Evolutionary conservation across 2,797 vertebrate genomes (phyloP).

Genomic region (Platalea minor): DNA sequence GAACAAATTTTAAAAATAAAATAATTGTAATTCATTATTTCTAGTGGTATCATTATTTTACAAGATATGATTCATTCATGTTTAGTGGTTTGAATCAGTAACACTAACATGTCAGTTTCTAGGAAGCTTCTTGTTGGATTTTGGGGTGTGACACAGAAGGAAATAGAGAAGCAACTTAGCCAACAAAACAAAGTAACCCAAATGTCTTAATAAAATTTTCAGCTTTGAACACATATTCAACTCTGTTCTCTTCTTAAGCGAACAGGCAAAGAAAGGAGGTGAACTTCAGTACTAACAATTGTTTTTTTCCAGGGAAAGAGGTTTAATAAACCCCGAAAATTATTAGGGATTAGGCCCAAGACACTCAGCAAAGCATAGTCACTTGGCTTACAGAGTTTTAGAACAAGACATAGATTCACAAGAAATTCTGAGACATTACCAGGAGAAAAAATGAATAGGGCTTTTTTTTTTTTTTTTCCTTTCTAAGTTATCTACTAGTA

Average conservation of each 20-base stretch:
- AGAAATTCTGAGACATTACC: neutral
- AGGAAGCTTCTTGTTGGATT: neutral
- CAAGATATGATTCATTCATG: neutral
- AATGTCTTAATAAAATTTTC: neutral
- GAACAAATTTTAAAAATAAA: neutral
- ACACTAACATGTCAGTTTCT: neutral
- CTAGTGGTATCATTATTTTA: neutral
- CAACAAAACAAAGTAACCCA: neutral
- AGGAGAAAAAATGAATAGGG: neutral
- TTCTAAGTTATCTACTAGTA: neutral
- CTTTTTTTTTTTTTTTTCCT: neutral
- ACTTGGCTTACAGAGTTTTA: neutral
- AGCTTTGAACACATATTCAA: neutral
- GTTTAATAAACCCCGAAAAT: neutral
- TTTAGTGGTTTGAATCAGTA: neutral
- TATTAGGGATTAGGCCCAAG: neutral
- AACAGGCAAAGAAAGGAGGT: neutral
- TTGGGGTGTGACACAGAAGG: neutral
- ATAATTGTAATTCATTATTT: neutral
- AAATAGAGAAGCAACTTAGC: neutral
- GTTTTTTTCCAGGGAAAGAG: neutral
- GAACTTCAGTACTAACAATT: neutral
- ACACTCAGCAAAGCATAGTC: neutral
- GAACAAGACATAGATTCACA: neutral
- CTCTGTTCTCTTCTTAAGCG: neutral